Conservation (phyloP, 2,113 vertebrate genomes). For the Loxodonta africana region DNA sequence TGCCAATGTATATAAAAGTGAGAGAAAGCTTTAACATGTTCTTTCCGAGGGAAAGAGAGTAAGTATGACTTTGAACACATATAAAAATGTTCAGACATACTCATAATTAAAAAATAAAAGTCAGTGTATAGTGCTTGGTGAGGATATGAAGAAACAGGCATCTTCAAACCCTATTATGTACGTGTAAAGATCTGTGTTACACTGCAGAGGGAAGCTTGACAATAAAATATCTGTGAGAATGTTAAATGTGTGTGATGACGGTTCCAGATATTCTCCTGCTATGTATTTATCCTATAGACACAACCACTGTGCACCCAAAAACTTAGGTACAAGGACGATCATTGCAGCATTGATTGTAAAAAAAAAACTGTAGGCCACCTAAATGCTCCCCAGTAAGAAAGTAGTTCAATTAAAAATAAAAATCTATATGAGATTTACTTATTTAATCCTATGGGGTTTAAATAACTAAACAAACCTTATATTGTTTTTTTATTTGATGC, state of each 20-base stretch:
- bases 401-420: neutral
- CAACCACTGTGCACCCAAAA: neutral
- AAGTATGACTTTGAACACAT: neutral
- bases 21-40: neutral
- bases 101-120: neutral
- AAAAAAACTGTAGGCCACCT: neutral
- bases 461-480: neutral
- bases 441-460: neutral
- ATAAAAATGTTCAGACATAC: neutral
- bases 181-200: neutral
- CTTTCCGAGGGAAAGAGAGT: neutral
- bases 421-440: neutral
- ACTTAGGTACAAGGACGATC: neutral
- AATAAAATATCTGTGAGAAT: neutral
- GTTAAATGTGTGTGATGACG: neutral
- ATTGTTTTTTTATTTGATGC: neutral
- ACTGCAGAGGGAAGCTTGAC: neutral
- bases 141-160: neutral
- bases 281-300: neutral
- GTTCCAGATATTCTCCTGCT: neutral
- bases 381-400: neutral
- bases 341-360: neutral
- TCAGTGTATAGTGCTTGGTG: neutral
- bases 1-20: conserved; percentile 10
- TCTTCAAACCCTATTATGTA: neutral